Percentiles rank a stretch among this genome's conserved stretches.
Conservation (phyloP, 2,797 vertebrate genomes). For the Melopsittacus undulatus region DNA sequence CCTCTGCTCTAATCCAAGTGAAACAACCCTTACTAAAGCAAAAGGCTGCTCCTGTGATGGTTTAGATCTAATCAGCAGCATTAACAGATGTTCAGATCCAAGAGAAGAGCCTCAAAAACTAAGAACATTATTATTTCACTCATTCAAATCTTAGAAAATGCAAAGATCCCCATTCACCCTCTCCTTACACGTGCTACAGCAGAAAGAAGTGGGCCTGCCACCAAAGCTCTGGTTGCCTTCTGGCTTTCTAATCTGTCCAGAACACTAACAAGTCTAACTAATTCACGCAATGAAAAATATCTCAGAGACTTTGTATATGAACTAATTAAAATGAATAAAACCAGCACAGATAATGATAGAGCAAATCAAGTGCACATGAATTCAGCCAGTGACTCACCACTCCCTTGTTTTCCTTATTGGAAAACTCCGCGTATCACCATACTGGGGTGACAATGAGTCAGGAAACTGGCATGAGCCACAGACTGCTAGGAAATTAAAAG, state of each 20-base stretch:
- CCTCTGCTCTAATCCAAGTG: not conserved
- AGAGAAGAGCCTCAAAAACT: not conserved
- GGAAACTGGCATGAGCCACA: constrained; percentile 41
- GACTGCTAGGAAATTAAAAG: constrained; percentile 14
- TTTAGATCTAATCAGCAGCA: not conserved
- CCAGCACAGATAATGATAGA: constrained; percentile 41
- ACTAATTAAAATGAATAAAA: constrained; percentile 56
- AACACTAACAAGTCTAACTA: not conserved
- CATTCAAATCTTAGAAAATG: not conserved
- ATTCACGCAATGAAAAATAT: constrained; percentile 26
- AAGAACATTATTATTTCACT: not conserved
- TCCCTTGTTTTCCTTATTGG: constrained; percentile 50
- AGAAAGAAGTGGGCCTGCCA: not conserved
- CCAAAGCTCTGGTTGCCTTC: not conserved
- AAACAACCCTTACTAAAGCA: not conserved
- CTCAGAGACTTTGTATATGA: constrained; percentile 7
- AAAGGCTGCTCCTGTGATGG: not conserved
- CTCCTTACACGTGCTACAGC: not conserved
- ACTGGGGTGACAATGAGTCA: not conserved
- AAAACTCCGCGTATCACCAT: constrained; percentile 1
- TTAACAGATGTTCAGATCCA: not conserved
- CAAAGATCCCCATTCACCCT: not conserved
- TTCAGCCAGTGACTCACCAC: constrained; percentile 53
- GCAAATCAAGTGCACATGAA: constrained; percentile 31
- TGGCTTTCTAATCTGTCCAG: not conserved